phyloP scores from a whole-genome alignment of 2,888 invertebrate species.

The Tenthredo mesomela region DNA sequence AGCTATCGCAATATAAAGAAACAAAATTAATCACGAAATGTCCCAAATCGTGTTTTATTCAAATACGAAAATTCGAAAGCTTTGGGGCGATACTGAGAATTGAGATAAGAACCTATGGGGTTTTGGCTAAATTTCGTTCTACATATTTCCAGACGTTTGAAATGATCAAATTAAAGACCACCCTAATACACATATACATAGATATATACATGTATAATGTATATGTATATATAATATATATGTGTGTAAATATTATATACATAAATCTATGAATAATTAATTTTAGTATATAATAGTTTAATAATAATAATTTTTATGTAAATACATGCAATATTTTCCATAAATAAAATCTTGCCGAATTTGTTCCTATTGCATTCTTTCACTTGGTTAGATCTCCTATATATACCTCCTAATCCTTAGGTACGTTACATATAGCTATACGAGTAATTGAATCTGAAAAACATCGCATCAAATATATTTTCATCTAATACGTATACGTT shows the following conservation, averaged over 20 bases:
- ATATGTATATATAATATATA: not conserved
- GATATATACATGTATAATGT: constrained; percentile 58
- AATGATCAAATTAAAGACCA: no score
- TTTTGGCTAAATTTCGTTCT: no score
- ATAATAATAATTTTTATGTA: constrained; percentile 47
- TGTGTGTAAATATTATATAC: constrained; percentile 12
- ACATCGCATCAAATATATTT: not conserved
- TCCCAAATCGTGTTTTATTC: no score
- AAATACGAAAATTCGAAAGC: no score
- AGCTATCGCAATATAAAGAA: no score
- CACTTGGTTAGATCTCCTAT: not conserved
- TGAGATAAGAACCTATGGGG: no score
- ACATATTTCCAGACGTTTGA: no score
- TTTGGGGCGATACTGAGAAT: no score
- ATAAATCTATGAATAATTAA: constrained; percentile 31
- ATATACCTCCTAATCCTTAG: not conserved
- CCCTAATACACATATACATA: constrained; percentile 66
- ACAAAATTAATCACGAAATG: no score
- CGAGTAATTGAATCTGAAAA: not conserved
- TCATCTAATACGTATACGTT: not conserved
- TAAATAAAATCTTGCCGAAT: constrained; percentile 69
- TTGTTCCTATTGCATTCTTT: constrained; percentile 63
- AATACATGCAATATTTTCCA: constrained; percentile 76
- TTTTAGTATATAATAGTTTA: constrained; percentile 27
- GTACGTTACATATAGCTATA: not conserved